Evolutionary conservation across 2,113 vertebrate species (phyloP), one percentile per base, ranked within the genome.

Genomic region (Albula goreensis): DNA sequence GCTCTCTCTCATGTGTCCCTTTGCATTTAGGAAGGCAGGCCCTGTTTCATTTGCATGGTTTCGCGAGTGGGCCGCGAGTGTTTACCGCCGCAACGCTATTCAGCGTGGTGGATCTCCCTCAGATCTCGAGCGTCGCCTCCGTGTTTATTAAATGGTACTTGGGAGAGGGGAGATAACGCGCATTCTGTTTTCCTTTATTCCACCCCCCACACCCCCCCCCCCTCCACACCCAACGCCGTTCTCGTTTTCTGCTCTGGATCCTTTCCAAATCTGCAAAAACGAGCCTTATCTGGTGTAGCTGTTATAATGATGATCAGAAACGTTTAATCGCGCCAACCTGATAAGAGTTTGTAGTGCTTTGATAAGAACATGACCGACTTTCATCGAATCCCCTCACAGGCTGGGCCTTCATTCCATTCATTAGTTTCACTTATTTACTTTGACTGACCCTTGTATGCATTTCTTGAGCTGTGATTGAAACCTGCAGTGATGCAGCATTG

Each of bases 1-100:
- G 94, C 93, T 94, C 90, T 94, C 94, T 94, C 93, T 96, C 92
- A 87, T 87, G 88, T 94, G 92, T 91, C 93, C 94, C 90, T 94
- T 95, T 93, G 93, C 93, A 89, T 95, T 94, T 91, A 90, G 92
- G 92, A 89, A 88, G 93, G 93, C 91, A 93, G 83, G 31, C 31
- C 89, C 91, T 90, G 12, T 91, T 93, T 94, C 93, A 92, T 93
- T 92, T 94, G 93, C 94, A 91, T 94, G 93, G 93, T 93, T 93
- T 93, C 9, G 60, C 17, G 60, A 15, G 60, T 48, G 10, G 41
- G 90, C 92, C 92, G 93, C 88, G 83, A 48, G 57, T 94, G 93
- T 95, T 95, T 93, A 95, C 90, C 86, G 84, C 89, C 31, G 78
- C 66, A 90, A 87, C 84, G 51, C 52, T 63, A 91, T 90, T 91